Evolutionary conservation across 2,888 invertebrate species (phyloP), one percentile per base, ranked within the genome.

Genomic region (Pterostichus niger): DNA sequence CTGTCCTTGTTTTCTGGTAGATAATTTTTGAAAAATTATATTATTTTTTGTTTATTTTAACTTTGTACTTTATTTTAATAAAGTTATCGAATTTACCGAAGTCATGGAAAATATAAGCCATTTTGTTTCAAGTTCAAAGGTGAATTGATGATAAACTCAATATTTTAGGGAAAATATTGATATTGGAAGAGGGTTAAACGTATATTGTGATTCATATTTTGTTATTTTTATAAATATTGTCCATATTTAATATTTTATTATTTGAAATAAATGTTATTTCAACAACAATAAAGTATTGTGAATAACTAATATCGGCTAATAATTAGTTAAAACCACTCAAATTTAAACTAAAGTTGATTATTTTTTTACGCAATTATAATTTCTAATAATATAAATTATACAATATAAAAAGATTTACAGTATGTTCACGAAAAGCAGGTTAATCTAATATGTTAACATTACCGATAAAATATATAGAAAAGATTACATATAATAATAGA

Each of bases 221-320:
- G 64, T 64, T 64, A 64, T 64, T 64, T 64, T 64, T 64, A 64
- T 64, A 64, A 64, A 10, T 33, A 33, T 33, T 33, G n/a, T 64
- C 31, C n/a, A n/a, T n/a, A 24, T 31, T 59, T 24, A 64, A 64
- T 64, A 64, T 64, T 64, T 64, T 64, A 64, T 64, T 64, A 33
- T 64, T 64, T 64, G 35, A 31, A 64, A 64, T 64, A 64, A 64
- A 64, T 7, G 64, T 33, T 64, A 33, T 35, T 64, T 64, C 24
- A 2, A 64, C 64, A 64, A 35, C 40, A 40, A 40, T 40, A 40
- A 40, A 3, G 6, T 6, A 61, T 61, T 33, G 24, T 24, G 3
- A 24, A 24, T 24, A 2, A 24, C 24, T 24, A 24, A 24, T 24
- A 24, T 24, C 24, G 3, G 24, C 24, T 24, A 24, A 24, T 24